Conservation (phyloP, 1,140 invertebrate species). For the Achroia grisella region DNA sequence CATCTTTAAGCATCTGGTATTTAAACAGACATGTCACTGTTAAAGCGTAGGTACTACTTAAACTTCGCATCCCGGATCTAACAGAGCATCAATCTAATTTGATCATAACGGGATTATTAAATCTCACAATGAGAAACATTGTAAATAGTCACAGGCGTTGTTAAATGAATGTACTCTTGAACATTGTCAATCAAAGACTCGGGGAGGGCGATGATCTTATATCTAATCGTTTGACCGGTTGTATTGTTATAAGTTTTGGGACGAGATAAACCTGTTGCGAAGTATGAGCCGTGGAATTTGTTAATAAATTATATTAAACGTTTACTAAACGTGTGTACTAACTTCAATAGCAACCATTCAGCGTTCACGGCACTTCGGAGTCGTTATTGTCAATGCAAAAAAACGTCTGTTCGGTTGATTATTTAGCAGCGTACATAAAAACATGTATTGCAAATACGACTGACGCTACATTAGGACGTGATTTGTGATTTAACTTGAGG, state of each 20-base stretch:
- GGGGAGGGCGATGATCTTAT: constrained; percentile 10
- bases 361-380: no score
- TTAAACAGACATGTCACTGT: constrained; percentile 37
- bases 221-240: constrained; percentile 7
- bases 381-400: no score
- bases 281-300: constrained; percentile 1
- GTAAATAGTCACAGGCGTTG: constrained; percentile 7
- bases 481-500: no score
- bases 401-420: no score
- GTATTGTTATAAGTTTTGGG: constrained; percentile 2
- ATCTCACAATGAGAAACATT: constrained; percentile 22
- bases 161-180: not conserved
- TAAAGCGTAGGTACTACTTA: constrained; percentile 13
- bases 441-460: no score
- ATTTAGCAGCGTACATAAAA: no score
- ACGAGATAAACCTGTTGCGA: constrained; percentile 8
- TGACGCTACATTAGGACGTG: no score
- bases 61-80: constrained; percentile 30
- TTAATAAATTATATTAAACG: no score
- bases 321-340: no score
- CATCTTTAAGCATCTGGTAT: constrained; percentile 33
- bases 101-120: constrained; percentile 31
- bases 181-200: constrained; percentile 10
- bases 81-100: constrained; percentile 37
- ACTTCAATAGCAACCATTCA: no score